A percentile compares a stretch with the other conserved stretches of the same genome.
Conservation (phyloP, 2,888 invertebrate genomes). For the Teinopalpus imperialis region DNA sequence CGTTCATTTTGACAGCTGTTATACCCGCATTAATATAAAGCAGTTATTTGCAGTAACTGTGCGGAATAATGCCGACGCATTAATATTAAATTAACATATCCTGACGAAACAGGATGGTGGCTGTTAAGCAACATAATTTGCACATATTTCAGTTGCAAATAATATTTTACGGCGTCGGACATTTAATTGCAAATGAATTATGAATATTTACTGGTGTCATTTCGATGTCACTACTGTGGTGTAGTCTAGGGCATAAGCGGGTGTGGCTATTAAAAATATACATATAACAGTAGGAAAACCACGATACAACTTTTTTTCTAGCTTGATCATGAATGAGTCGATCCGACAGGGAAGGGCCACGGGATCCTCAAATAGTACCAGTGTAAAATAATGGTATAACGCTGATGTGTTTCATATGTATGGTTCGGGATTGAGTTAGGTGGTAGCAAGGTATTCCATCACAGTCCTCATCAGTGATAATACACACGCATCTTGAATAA, state of each 20-base stretch:
- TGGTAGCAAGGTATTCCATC: no score
- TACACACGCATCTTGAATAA: no score
- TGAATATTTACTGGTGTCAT: constrained; percentile 63
- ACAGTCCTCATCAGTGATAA: no score
- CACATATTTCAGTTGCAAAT: constrained; percentile 40
- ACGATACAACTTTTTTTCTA: no score
- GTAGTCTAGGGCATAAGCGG: constrained; percentile 28
- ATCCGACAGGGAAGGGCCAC: no score
- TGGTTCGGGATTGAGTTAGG: no score
- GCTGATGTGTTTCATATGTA: no score
- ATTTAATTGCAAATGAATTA: constrained; percentile 72
- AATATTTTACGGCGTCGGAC: constrained; percentile 40
- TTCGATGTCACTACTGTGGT: constrained; percentile 40
- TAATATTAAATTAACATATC: constrained; percentile 34
- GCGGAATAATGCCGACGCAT: constrained; percentile 8
- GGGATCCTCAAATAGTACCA: no score
- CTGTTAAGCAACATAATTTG: constrained; percentile 44
- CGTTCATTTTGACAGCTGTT: background rate
- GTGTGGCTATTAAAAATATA: background rate
- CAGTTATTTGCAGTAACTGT: constrained; percentile 13
- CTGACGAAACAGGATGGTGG: constrained; percentile 28
- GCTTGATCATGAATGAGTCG: no score
- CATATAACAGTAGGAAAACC: no score
- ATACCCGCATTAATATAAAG: constrained; percentile 4
- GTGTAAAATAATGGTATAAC: no score